Evolutionary conservation across 2,888 invertebrate species (phyloP), one percentile per base, ranked within the genome.

Genomic region (Zele albiditarsus): DNA sequence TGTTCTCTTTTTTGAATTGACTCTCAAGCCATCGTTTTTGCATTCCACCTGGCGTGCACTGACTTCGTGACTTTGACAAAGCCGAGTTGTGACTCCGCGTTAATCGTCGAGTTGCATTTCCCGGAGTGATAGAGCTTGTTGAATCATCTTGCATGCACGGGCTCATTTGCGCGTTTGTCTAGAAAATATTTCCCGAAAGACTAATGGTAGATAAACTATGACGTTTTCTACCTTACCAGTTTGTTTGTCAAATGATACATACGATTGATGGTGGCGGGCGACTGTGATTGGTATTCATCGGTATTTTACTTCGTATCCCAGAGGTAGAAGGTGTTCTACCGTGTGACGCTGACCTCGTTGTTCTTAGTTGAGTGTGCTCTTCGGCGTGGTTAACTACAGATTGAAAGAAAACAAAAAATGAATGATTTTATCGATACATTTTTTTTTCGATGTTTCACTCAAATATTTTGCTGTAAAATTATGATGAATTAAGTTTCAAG

Each of bases 11-110:
- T 0, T 67, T 57, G 46, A 84, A 85, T 65, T 86, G 84, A 58
- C 79, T 84, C 66, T 87, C 87, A 3, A 86, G 68, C 0, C 77
- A 69, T 12, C 84, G 81, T 38, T 79, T 84, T 6, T 82, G 80
- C 33, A 74, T 73, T 20, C 53, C 53, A 8, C 75, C 67, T 0
- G 58, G 74, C 25, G 77, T 46, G 31, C 42, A 77, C 16, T 63
- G 62, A 10, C 53, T 49, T 28, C 53, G 62, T 14, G 66, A 77
- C 4, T 62, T 73, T 16, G 62, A 53, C 1, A 73, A 42, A 8
- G 69, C 10, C 8, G 72, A 63, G 38, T 76, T 73, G 33, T 69
- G 67, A 65, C 79, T 80, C 27, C 71, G 76, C 8, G 70, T 70
- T 10, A 78, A 28, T 69, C 79, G 76, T 33, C 78, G 76, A 14